Evolutionary conservation across 1,140 invertebrate genomes (phyloP).

Genomic region (Brachionus rubens): DNA sequence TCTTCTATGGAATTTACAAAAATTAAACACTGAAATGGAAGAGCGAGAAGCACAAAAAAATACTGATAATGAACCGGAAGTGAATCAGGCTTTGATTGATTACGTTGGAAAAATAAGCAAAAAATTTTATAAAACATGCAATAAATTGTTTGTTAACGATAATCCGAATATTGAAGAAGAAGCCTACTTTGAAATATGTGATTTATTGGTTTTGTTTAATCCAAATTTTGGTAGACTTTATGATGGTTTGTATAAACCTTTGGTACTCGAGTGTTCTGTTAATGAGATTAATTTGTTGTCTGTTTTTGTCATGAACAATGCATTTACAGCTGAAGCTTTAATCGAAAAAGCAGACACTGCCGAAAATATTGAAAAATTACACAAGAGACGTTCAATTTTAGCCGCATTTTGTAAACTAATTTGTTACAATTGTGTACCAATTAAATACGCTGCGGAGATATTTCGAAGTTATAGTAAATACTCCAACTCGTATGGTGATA

Average conservation of each 20-base stretch:
- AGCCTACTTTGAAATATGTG: slow-evolving; percentile 89
- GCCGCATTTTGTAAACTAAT: slow-evolving; percentile 95
- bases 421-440: slow-evolving; percentile 91
- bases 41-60: neutral
- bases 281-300: slow-evolving; percentile 48
- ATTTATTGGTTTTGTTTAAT: slow-evolving; percentile 89
- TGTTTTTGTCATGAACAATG: slow-evolving; percentile 67
- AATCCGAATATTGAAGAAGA: slow-evolving; percentile 54
- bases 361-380: slow-evolving; percentile 86
- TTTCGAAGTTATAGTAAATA: slow-evolving; percentile 97
- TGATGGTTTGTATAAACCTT: slow-evolving; percentile 47
- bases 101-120: slow-evolving; percentile 21
- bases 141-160: slow-evolving; percentile 33
- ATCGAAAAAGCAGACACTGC: slow-evolving; percentile 72
- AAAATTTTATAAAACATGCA: slow-evolving; percentile 48
- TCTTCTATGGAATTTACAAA: slow-evolving; percentile 35
- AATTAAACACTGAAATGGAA: neutral
- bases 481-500: slow-evolving; percentile 99
- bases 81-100: neutral
- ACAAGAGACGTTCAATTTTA: slow-evolving; percentile 89
- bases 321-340: slow-evolving; percentile 69
- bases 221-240: slow-evolving; percentile 71
- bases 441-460: slow-evolving; percentile 83
- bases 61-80: neutral
- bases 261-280: slow-evolving; percentile 47